phyloP scores from a whole-genome alignment of 2,888 invertebrate species.

The Hyppa rectilinea region DNA sequence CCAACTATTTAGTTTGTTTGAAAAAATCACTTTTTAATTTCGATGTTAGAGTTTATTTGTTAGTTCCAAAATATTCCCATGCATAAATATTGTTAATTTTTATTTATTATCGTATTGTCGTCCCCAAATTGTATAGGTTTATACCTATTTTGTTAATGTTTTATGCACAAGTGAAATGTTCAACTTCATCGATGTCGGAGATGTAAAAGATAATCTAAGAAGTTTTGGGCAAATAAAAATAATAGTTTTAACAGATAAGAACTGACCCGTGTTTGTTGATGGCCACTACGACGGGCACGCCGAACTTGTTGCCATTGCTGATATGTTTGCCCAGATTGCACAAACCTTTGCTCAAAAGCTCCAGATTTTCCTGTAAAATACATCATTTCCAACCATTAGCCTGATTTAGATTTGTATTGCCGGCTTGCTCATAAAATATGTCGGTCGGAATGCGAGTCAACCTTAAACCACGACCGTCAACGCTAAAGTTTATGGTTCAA shows the following conservation, averaged over 20 bases:
- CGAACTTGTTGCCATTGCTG: slow-evolving; percentile 96
- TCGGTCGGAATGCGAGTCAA: slow-evolving; percentile 11
- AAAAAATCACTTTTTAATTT: no score
- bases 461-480: slow-evolving; percentile 14
- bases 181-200: neutral
- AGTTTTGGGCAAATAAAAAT: neutral
- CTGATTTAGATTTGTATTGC: slow-evolving; percentile 5
- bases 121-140: no score
- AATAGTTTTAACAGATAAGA: neutral
- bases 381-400: slow-evolving; percentile 6
- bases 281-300: slow-evolving; percentile 98
- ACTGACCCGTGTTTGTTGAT: slow-evolving; percentile 95
- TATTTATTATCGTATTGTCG: no score
- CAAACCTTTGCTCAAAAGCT: slow-evolving; percentile 95
- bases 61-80: no score
- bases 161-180: neutral
- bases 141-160: neutral
- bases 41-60: no score
- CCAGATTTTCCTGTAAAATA: slow-evolving; percentile 94
- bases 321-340: slow-evolving; percentile 98
- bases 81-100: no score
- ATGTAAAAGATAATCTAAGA: neutral
- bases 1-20: no score
- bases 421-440: slow-evolving; percentile 19
- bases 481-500: slow-evolving; percentile 29